phyloP scores from a whole-genome alignment of 2,797 vertebrate genomes.

The Capromys pilorides region DNA sequence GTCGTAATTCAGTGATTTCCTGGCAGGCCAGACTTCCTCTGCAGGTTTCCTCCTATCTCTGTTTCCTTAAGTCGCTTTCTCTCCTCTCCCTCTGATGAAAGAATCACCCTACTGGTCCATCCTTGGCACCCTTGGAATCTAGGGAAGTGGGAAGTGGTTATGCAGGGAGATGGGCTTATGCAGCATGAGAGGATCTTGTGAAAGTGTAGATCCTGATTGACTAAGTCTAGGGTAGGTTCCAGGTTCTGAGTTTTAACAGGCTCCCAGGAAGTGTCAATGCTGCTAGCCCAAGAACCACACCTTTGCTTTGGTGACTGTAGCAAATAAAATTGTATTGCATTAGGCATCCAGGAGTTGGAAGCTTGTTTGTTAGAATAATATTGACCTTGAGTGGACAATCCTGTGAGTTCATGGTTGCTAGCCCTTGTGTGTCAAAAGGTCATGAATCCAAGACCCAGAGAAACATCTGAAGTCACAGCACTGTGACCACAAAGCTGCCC shows the following conservation, averaged over 20 bases:
- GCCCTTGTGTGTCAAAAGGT: neutral
- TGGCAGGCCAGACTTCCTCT: neutral
- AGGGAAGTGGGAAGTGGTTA: neutral
- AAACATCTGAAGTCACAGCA: neutral
- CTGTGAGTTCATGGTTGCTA: constrained; percentile 38
- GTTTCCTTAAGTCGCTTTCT: neutral
- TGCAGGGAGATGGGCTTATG: neutral
- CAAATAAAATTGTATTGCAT: neutral
- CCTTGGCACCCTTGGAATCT: neutral
- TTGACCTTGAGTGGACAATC: neutral
- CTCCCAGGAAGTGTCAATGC: accelerated
- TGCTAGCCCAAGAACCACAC: neutral
- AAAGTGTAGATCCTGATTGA: neutral
- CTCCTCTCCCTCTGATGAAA: neutral
- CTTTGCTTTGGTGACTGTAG: neutral
- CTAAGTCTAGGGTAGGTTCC: neutral
- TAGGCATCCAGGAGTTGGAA: neutral
- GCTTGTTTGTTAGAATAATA: neutral
- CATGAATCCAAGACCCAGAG: neutral
- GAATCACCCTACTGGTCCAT: neutral
- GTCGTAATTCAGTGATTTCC: neutral
- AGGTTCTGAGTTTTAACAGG: neutral
- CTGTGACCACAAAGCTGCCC: neutral
- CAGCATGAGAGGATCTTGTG: neutral
- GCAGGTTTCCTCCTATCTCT: neutral